A percentile compares a stretch with the other conserved stretches of the same genome.
These are phyloP conservation scores for Oxyura jamaicensis DNA, from an alignment of 2,113 vertebrate genomes.

Conservation along the genomic window DNA sequence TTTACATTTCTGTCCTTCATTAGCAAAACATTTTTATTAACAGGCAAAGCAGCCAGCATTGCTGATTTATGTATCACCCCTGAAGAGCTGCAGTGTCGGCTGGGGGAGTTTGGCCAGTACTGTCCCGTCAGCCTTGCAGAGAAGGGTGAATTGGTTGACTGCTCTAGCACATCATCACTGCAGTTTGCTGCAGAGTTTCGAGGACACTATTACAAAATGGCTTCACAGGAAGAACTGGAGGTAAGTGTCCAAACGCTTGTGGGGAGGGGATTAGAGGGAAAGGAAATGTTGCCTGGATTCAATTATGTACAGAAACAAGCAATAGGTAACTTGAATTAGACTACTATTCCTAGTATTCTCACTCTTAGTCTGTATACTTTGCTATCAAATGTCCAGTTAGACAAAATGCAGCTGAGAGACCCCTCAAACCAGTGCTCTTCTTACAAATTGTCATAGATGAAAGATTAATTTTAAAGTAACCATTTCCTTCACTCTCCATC, in stretches of 20 bases:
- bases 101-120: constrained; percentile 89
- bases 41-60: constrained; percentile 89
- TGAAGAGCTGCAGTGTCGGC: constrained; percentile 78
- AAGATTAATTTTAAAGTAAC: background rate
- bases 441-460: background rate
- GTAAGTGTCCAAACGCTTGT: constrained; percentile 71
- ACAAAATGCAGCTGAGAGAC: background rate
- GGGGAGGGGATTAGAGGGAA: background rate
- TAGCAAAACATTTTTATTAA: background rate
- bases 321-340: background rate
- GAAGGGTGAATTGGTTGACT: constrained; percentile 84
- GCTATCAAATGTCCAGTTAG: background rate
- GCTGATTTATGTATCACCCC: constrained; percentile 88
- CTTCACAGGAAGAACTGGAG: constrained; percentile 82
- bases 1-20: background rate
- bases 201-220: constrained; percentile 90
- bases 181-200: constrained; percentile 87
- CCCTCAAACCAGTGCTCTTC: background rate
- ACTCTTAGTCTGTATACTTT: background rate
- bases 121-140: constrained; percentile 92
- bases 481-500: background rate
- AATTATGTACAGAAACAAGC: background rate
- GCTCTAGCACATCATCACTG: constrained; percentile 77
- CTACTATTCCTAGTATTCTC: background rate
- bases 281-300: background rate